phyloP scores from a whole-genome alignment of 2,797 vertebrate species.

The Helicolenus hilgendorfi region DNA sequence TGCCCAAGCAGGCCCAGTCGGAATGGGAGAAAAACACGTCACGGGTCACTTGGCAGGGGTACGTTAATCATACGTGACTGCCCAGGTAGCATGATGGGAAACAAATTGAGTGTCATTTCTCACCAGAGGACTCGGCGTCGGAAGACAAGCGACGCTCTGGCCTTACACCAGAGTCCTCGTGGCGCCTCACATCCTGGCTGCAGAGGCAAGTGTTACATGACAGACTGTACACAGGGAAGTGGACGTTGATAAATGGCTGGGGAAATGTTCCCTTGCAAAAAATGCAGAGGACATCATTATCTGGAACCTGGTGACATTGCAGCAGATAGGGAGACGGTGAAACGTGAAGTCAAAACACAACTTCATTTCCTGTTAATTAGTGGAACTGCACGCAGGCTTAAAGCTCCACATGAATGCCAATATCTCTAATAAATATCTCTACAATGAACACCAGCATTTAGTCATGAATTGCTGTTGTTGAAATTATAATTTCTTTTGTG shows the following conservation, averaged over 20 bases:
- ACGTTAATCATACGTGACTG: constrained; percentile 78
- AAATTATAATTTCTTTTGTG: neutral
- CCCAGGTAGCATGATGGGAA: constrained; percentile 84
- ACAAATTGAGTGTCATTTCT: constrained; percentile 86
- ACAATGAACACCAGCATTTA: neutral
- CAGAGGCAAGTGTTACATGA: constrained; percentile 47
- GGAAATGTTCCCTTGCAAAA: constrained; percentile 50
- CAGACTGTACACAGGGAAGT: constrained; percentile 44
- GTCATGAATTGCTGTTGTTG: neutral
- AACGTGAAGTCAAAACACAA: constrained; percentile 28
- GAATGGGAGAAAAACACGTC: constrained; percentile 54
- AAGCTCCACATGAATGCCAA: neutral
- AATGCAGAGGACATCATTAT: constrained; percentile 70
- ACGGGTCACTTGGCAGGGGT: constrained; percentile 73
- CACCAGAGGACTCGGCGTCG: constrained; percentile 59
- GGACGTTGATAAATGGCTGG: constrained; percentile 72
- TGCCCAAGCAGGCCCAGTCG: constrained; percentile 32
- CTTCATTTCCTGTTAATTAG: constrained; percentile 71
- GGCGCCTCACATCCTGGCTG: neutral
- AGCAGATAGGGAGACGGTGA: constrained; percentile 33
- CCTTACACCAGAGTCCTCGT: constrained; percentile 35
- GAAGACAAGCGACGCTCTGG: constrained; percentile 51
- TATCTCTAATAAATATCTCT: neutral
- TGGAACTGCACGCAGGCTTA: neutral
- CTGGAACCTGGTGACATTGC: constrained; percentile 28